Conservation (phyloP, 2,797 vertebrate species). For the Sebastes cheni region DNA sequence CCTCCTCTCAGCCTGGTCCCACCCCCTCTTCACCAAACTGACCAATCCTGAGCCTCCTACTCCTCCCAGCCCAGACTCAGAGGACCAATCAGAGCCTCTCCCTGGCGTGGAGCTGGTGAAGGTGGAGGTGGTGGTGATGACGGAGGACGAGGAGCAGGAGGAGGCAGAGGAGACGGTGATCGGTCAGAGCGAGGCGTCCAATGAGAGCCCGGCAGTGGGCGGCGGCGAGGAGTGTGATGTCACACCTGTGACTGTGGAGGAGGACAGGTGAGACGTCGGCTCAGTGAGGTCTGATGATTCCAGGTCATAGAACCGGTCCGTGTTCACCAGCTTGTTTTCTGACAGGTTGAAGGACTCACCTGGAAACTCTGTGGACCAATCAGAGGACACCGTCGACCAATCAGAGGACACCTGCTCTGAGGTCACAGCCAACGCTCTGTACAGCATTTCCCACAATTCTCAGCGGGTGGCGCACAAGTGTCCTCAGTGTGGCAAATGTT, state of each 20-base stretch:
- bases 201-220: background rate
- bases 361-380: conserved; percentile 9
- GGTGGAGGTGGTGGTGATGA: conserved; percentile 56
- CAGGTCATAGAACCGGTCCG: no score
- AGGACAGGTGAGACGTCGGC: conserved; percentile 38
- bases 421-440: conserved; percentile 21
- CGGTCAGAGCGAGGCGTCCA: conserved; percentile 11
- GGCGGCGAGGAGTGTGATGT: background rate
- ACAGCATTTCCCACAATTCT: conserved; percentile 65
- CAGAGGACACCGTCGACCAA: conserved; percentile 30
- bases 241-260: background rate
- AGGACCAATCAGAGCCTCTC: conserved; percentile 20
- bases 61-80: background rate
- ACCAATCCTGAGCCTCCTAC: conserved; percentile 20
- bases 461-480: conserved; percentile 79
- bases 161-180: conserved; percentile 21
- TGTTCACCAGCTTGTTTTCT: background rate
- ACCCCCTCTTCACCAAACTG: conserved; percentile 47
- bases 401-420: conserved; percentile 31
- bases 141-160: conserved; percentile 24
- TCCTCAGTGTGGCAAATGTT: conserved; percentile 77
- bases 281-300: no score
- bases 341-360: conserved; percentile 44
- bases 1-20: conserved; percentile 64
- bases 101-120: conserved; percentile 44